Base-by-base conservation (phyloP, 2,888 invertebrate species). In the Hyles lineata region DNA sequence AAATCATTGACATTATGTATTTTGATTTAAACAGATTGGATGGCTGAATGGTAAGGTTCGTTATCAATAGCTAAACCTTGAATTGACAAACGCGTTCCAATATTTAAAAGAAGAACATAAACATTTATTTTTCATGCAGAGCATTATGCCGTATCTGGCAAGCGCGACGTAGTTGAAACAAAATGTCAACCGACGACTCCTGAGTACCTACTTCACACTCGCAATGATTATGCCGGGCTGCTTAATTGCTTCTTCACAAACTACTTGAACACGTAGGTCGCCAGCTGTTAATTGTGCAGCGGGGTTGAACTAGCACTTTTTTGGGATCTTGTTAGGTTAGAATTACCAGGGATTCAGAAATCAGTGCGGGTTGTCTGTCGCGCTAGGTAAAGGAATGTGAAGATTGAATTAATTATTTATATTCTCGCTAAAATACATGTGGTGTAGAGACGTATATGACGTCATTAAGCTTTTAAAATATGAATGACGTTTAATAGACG, bases 1-100 rank as follows among this genome's bases (percentile, higher is more conserved):
- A 75, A 72, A 72, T 74, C 74, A 73, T 75, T 72, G 70, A 74
- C 73, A 72, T 74, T 61, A n/a, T n/a, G n/a, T n/a, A 63, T 63
- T 52, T 72, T 23, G 43, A 63, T 63, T 43, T 21, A 23, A 55
- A 58, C 21, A 62, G 52, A 58, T 55, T 67, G 62, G 50, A 61
- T 71, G 29, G n/a, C 63, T 62, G 72, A 29, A 70, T 76, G 74
- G 70, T 71, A 74, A 74, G 76, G 73, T 74, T 70, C 59, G 17
- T 50, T 25, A 21, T 55, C 52, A 73, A 69, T 61, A 55, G 52
- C 11, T 3, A 17, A 67, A 67, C 67, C 67, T 67, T 67, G 67
- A 23, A 43, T 43, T 6, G 21, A 67, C 23, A 67, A 7, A 23
- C n/a, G 55, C 55, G 19, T n/a, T 55, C 55, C 17, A 55, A 55